Base-by-base conservation (phyloP, 1,140 invertebrate species). In the Dysdera silvatica region DNA sequence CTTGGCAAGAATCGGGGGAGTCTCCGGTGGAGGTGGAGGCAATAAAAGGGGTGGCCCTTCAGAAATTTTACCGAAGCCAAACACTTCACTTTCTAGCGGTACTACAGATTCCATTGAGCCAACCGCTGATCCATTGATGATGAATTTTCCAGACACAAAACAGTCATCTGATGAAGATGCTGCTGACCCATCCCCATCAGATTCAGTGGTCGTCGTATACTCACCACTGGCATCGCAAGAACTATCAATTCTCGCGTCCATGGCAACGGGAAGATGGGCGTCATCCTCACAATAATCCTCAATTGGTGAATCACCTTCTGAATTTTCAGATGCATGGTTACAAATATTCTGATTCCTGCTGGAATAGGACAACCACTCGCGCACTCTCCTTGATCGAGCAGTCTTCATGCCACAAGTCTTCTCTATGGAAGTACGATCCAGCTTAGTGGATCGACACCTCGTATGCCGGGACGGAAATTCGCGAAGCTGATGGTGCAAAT, bases 201-300 rank as follows among this genome's bases (percentile, higher is more conserved):
- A 52, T 1, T 48, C 59, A 33, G 49, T 61, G 1, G 61, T 55
- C n/a, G 85, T 88, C 31, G 89, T 92, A 61, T 89, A 89, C 78
- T 93, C 90, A 18, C 88, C 87, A 64, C 89, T 92, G 0, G 91
- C 91, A 72, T 95, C 90, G 74, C 91, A 93, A 0, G 74, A 75
- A 72, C 81, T 82, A 70, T 82, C 81, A n/a, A n/a, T n/a, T n/a
- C n/a, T 55, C 12, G 47, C 5, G 14, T 61, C 57, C 7, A 51
- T 48, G 33, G 8, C 14, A 7, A 37, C 3, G 24, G 14, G 24
- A 49, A 2, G 4, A 23, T 49, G 47, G 24, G 7, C 12, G 4
- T 12, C 10, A 49, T 8, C 47, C 24, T 45, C n/a, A n/a, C 18
- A 18, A 20, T 23, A 45, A 20, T n/a, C 43, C 2, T 45, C 43